Evolutionary conservation across 2,888 invertebrate species (phyloP).

Genomic region (Leptopilina myrica): DNA sequence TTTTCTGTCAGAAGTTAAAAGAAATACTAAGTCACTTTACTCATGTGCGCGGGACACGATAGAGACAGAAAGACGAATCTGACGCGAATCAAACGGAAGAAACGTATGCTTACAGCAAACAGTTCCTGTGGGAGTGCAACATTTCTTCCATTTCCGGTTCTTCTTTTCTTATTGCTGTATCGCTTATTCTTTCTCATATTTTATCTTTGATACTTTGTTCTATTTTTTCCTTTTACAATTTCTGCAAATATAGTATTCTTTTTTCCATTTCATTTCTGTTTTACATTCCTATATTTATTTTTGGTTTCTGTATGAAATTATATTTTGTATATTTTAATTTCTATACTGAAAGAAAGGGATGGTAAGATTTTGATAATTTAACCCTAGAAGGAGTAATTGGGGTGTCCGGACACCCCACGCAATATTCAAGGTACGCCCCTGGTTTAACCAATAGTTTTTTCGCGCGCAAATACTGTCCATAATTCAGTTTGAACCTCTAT

Average conservation of each 20-base stretch:
- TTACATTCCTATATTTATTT: no score
- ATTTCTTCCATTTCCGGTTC: conserved; percentile 20
- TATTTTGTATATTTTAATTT: no score
- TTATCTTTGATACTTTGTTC: not conserved
- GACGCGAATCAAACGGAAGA: conserved; percentile 15
- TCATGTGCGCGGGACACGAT: conserved; percentile 31
- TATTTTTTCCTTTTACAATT: not conserved
- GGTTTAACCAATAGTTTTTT: no score
- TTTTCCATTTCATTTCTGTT: not conserved
- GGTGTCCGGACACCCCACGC: no score
- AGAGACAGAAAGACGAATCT: conserved; percentile 19
- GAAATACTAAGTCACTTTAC: conserved; percentile 27
- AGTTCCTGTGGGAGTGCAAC: conserved; percentile 18
- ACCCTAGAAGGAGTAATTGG: no score
- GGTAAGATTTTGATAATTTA: no score
- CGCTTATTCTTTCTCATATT: not conserved
- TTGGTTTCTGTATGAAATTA: no score
- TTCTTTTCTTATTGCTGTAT: conserved; percentile 11
- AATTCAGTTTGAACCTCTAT: no score
- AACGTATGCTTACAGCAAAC: conserved; percentile 9
- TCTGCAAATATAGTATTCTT: not conserved
- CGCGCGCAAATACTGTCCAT: no score
- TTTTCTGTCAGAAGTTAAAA: conserved; percentile 15
- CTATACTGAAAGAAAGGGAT: no score
- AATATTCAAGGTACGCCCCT: no score